Percentiles rank a stretch among this genome's conserved stretches.
These are phyloP conservation scores for Melinopterus prodromus DNA, from an alignment of 2,888 invertebrate species.

Conservation along the genomic window DNA sequence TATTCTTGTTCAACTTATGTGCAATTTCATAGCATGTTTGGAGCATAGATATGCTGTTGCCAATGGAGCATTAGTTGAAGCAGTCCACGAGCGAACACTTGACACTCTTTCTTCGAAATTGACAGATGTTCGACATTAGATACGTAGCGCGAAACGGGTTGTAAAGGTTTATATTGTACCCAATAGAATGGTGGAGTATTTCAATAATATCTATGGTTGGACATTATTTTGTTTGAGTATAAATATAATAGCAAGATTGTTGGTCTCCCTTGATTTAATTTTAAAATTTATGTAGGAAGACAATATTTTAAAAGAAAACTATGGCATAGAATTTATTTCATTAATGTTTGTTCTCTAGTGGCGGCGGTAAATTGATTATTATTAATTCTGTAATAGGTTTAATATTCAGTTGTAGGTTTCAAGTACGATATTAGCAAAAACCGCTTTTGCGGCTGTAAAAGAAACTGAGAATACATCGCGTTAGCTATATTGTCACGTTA, in stretches of 20 bases:
- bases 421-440: conserved; percentile 24
- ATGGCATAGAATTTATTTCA: conserved; percentile 22
- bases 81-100: conserved; percentile 10
- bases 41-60: conserved; percentile 26
- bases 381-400: no score
- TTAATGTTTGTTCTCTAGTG: conserved; percentile 28
- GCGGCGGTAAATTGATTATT: conserved; percentile 14
- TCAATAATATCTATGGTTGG: conserved; percentile 32
- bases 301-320: conserved; percentile 21
- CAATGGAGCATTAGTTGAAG: conserved; percentile 20
- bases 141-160: conserved; percentile 15
- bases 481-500: no score
- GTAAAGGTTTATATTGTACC: conserved; percentile 30
- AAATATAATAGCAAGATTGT: conserved; percentile 29
- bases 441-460: conserved; percentile 19
- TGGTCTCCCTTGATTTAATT: conserved; percentile 32
- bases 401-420: no score
- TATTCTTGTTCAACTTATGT: conserved; percentile 28
- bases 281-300: conserved; percentile 27
- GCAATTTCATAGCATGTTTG: conserved; percentile 29
- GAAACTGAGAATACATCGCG: conserved; percentile 24
- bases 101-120: background rate
- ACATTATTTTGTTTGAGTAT: conserved; percentile 28
- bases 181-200: conserved; percentile 28
- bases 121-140: background rate